Evolutionary conservation across 2,888 invertebrate species (phyloP), one percentile per base, ranked within the genome.

Genomic region (Apoda limacodes): DNA sequence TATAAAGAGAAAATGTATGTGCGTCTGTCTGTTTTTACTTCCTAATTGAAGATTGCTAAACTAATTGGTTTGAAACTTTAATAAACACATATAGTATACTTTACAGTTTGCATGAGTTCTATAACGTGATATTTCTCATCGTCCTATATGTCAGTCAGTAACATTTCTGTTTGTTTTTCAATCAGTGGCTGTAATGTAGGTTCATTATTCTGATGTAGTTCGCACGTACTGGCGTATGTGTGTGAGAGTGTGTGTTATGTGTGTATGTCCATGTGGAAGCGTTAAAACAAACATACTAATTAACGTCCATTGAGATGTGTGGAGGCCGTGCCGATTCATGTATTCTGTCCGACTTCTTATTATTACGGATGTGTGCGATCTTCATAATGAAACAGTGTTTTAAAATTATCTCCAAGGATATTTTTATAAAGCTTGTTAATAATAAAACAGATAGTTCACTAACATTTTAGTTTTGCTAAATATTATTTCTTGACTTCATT

Each of bases 231-330:
- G 17, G 7, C 17, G 5, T 6, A 17, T 48, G 45, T 52, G 52
- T 39, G 37, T 47, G 52, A 56, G 58, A 64, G 47, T 48, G 60
- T 60, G 62, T 62, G 63, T 61, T 64, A 62, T n/a, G n/a, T n/a
- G n/a, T n/a, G n/a, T n/a, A n/a, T n/a, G n/a, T n/a, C n/a, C n/a
- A n/a, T n/a, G n/a, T n/a, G n/a, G n/a, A n/a, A n/a, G n/a, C n/a
- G n/a, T n/a, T n/a, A 51, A 68, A 67, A 72, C 69, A 68, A 70
- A 68, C 65, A 63, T 50, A 71, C 64, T 74, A 72, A 75, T 74
- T 72, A 74, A 64, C 75, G 63, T 68, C 59, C 66, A 72, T 72
- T 72, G 70, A 63, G 51, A 56, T 66, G 69, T 68, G 68, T 64
- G 60, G 64, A 66, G 71, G 63, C 62, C 70, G 64, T 54, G 61